Evolutionary conservation across 2,888 invertebrate species (phyloP).

Genomic region (Thereva nobilitata): DNA sequence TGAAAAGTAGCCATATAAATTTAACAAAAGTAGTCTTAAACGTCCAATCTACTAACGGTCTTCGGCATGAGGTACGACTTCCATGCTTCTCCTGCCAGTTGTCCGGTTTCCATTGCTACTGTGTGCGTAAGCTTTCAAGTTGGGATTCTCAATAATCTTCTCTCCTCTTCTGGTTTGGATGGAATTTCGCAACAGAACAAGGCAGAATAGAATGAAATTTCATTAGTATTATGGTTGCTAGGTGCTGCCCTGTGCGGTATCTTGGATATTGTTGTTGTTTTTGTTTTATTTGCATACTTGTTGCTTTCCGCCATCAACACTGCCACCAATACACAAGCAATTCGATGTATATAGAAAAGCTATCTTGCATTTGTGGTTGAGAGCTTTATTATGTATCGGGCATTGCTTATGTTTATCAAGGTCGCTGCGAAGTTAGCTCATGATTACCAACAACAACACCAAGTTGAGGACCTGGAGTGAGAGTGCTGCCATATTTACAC

Average conservation of each 20-base stretch:
- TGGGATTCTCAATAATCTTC: not conserved
- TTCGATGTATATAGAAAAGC: not conserved
- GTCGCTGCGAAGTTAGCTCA: slow-evolving; percentile 30
- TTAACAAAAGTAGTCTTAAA: too few species aligned
- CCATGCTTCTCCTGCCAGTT: slow-evolving; percentile 10
- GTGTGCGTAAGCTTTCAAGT: not conserved
- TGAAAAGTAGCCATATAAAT: too few species aligned
- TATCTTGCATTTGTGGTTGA: slow-evolving; percentile 4
- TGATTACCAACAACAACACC: slow-evolving; percentile 21
- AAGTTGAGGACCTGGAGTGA: not conserved
- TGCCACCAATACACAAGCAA: not conserved
- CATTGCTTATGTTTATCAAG: slow-evolving; percentile 36
- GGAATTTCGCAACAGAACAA: not conserved
- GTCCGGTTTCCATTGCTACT: slow-evolving; percentile 26
- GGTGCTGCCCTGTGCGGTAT: slow-evolving; percentile 31
- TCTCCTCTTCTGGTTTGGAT: slow-evolving; percentile 4
- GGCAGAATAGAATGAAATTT: slow-evolving; percentile 11
- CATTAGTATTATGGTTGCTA: slow-evolving; percentile 29
- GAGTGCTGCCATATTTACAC: slow-evolving; percentile 14
- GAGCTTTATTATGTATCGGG: slow-evolving; percentile 25
- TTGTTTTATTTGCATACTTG: slow-evolving; percentile 39
- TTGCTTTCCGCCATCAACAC: slow-evolving; percentile 33
- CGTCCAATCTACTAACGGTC: too few species aligned
- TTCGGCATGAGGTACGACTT: too few species aligned
- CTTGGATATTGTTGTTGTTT: slow-evolving; percentile 19